Evolutionary conservation across 2,113 vertebrate genomes (phyloP), one percentile per base, ranked within the genome.

Genomic region (Camarhynchus parvulus): DNA sequence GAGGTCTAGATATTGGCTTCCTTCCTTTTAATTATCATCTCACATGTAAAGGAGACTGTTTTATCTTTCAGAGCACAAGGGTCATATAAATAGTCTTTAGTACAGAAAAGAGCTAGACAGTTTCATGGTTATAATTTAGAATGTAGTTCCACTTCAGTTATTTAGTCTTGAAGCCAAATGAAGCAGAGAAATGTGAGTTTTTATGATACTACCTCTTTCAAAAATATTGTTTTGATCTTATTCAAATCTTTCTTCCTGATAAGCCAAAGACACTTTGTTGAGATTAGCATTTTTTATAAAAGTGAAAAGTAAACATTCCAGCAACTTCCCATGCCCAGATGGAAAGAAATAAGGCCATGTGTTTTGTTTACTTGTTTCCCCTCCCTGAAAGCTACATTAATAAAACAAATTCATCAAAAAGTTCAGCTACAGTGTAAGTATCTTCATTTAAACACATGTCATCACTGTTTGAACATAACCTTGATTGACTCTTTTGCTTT

Each of bases 71-170:
- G 66, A 91, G 62, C 66, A 56, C 62, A 90, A 46, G 87, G 79
- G 82, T 95, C 95, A 75, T 64, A 94, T 95, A 95, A 96, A 95
- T 81, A 87, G 92, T 82, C 79, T 93, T 96, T 83, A 95, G 76
- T 83, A 75, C 13, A 89, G 93, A 92, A 93, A 83, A 77, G 83
- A 95, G 49, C 47, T 63, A 70, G 93, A 83, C 92, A 94, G 82
- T 74, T 96, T 95, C 79, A 94, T 78, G 61, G 52, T 41, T 78
- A n/a, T 92, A 94, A 97, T 95, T 95, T 96, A 95, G 69, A 94
- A 86, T 41, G 47, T 49, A 91, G 61, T 56, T 93, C 42, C 62
- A 92, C 93, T 88, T 93, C 78, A 81, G 55, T 93, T 95, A 92
- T 89, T 94, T 88, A 92, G 80, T 94, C 73, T 70, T 87, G 66